Percentiles rank a stretch among this genome's conserved stretches.
These are phyloP conservation scores for Drosophila rhopaloa DNA, from an alignment of 1,140 invertebrate species.

Conservation along the genomic window DNA sequence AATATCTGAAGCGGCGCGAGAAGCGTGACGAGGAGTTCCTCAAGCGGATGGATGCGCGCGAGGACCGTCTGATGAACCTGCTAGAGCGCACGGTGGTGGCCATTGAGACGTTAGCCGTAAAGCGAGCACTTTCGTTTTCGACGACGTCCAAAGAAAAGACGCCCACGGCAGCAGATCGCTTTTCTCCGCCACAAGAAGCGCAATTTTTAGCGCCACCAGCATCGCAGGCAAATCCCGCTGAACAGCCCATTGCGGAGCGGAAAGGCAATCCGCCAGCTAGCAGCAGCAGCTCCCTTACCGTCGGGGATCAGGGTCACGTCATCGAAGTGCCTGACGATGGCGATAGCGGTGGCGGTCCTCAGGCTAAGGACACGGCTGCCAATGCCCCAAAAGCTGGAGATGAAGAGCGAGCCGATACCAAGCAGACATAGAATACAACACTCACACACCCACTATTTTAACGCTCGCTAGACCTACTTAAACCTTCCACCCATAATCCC, in stretches of 20 bases:
- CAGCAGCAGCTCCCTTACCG: background rate
- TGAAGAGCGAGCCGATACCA: background rate
- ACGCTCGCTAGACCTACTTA: constrained; percentile 25
- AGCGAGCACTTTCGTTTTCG: background rate
- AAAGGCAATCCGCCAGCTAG: background rate
- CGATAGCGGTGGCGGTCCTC: constrained; percentile 5
- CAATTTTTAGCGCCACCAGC: background rate
- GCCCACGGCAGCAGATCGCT: background rate
- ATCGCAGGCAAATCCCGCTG: background rate
- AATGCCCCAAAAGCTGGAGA: background rate
- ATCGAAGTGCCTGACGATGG: constrained; percentile 11
- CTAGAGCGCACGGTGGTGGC: constrained; percentile 79
- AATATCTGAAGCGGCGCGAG: constrained; percentile 80
- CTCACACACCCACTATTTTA: constrained; percentile 9
- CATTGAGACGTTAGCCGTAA: constrained; percentile 69
- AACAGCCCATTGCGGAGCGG: background rate
- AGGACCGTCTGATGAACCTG: constrained; percentile 74
- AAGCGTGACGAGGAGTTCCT: constrained; percentile 80
- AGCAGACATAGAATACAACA: background rate
- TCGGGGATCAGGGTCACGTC: background rate
- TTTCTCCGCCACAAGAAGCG: background rate
- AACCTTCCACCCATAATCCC: constrained; percentile 2
- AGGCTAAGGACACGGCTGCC: constrained; percentile 3
- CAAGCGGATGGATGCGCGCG: constrained; percentile 80
- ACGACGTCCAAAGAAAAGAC: background rate